Conservation (phyloP, 1,140 invertebrate species). For the Phymastichus coffea region DNA sequence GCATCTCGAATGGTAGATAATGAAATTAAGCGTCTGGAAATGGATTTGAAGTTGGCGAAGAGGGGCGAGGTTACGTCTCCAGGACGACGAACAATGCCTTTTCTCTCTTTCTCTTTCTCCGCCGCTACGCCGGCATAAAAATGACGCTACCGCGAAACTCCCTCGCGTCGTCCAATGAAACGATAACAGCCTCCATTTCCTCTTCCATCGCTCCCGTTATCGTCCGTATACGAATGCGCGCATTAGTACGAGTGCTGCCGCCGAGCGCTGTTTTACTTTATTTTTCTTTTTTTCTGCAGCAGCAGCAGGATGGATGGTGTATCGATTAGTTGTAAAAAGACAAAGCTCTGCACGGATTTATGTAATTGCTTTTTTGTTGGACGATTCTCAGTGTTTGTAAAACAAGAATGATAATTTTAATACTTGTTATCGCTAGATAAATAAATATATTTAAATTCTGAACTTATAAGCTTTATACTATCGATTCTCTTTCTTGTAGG, state of each 20-base stretch:
- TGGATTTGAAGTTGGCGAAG: conserved; percentile 28
- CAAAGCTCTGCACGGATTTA: too few species aligned
- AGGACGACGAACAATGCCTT: conserved; percentile 6
- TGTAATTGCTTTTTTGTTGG: too few species aligned
- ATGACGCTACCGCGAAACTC: neutral
- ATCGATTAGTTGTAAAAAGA: too few species aligned
- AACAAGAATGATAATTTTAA: neutral
- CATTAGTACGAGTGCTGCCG: conserved; percentile 33
- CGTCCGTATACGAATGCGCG: conserved; percentile 31
- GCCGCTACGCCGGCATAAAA: neutral
- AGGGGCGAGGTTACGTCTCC: neutral
- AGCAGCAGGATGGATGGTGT: too few species aligned
- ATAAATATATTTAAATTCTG: too few species aligned
- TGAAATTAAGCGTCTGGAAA: conserved; percentile 38
- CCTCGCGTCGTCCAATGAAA: conserved; percentile 20
- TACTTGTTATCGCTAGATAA: neutral
- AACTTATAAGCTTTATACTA: too few species aligned
- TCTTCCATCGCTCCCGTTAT: conserved; percentile 17
- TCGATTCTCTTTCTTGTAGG: too few species aligned
- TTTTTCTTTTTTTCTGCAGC: too few species aligned
- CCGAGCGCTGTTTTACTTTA: too few species aligned
- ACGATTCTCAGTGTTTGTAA: conserved; percentile 6
- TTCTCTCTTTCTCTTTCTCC: too few species aligned
- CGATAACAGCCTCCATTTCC: conserved; percentile 33
- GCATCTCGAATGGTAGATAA: conserved; percentile 20